A percentile compares a stretch with the other conserved stretches of the same genome.
These are phyloP conservation scores for Eudemis profundana DNA, from an alignment of 2,888 invertebrate species.

Conservation along the genomic window DNA sequence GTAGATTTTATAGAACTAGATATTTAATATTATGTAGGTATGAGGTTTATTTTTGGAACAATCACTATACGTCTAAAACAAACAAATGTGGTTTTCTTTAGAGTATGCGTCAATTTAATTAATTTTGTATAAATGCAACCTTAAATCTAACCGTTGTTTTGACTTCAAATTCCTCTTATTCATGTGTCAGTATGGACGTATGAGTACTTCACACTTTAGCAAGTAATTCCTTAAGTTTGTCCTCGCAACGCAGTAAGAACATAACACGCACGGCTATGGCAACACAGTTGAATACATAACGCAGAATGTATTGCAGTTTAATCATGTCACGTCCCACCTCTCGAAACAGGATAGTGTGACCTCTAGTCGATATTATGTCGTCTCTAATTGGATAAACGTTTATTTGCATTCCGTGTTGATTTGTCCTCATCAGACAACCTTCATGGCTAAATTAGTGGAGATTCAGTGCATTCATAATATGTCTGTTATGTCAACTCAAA, in stretches of 20 bases:
- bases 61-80: too few species aligned
- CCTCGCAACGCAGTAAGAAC: background rate
- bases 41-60: too few species aligned
- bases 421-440: conserved; percentile 15
- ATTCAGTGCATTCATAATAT: background rate
- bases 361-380: conserved; percentile 49
- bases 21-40: too few species aligned
- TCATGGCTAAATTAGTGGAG: background rate
- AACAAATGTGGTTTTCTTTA: too few species aligned
- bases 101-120: too few species aligned
- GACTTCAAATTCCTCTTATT: too few species aligned
- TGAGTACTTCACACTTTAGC: too few species aligned
- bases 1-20: too few species aligned
- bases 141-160: too few species aligned
- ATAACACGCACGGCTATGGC: conserved; percentile 23
- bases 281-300: conserved; percentile 40
- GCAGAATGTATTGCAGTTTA: conserved; percentile 27
- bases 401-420: conserved; percentile 1
- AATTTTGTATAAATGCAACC: too few species aligned
- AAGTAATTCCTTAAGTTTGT: background rate
- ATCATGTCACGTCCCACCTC: conserved; percentile 60
- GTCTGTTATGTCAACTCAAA: background rate
- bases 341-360: conserved; percentile 45
- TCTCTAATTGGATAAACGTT: conserved; percentile 36
- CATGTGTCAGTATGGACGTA: too few species aligned